Conservation (phyloP, 2,888 invertebrate species). For the Ecdyonurus torrentis region DNA sequence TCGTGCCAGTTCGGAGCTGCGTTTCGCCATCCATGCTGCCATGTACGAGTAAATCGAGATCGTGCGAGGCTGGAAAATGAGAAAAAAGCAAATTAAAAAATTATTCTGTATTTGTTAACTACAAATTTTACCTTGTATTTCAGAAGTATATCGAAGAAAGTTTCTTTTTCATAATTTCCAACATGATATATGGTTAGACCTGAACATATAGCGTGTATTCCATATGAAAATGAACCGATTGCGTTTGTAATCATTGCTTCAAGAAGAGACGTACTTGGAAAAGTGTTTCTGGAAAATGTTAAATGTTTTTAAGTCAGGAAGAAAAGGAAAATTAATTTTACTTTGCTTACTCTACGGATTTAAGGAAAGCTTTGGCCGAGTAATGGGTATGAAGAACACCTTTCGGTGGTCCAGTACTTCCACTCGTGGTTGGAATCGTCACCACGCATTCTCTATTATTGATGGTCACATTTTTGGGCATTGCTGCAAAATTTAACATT, state of each 20-base stretch:
- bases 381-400: conserved; percentile 9
- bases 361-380: no score
- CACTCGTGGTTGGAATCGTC: conserved; percentile 27
- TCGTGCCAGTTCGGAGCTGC: background rate
- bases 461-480: background rate
- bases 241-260: background rate
- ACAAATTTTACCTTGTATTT: conserved; percentile 3
- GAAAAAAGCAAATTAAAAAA: no score
- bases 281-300: no score
- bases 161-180: background rate
- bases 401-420: conserved; percentile 25
- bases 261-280: background rate
- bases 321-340: no score
- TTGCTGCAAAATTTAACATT: no score
- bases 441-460: conserved; percentile 20
- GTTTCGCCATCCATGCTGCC: background rate
- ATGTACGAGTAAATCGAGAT: background rate
- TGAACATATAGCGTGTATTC: background rate
- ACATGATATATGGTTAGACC: background rate
- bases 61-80: background rate
- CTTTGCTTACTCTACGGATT: no score
- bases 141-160: background rate
- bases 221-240: background rate
- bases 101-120: background rate
- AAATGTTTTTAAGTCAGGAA: no score